Conservation (phyloP, 2,113 vertebrate genomes). For the Ictidomys tridecemlineatus region DNA sequence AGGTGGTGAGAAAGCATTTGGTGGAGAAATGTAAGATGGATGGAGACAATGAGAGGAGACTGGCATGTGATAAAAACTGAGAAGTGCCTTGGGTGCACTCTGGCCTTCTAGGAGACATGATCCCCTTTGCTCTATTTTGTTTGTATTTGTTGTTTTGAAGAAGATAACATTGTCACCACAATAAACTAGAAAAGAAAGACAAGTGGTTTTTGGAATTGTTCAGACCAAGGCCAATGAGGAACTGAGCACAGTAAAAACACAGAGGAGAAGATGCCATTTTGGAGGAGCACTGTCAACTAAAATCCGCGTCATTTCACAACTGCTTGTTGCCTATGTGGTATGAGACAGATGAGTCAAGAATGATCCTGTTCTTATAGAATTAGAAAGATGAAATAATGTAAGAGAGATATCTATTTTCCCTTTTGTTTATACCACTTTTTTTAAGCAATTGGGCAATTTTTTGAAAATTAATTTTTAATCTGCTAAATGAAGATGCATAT, state of each 20-base stretch:
- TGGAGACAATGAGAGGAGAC: background rate
- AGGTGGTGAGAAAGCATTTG: background rate
- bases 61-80: background rate
- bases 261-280: background rate
- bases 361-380: background rate
- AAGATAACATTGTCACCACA: background rate
- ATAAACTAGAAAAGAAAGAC: background rate
- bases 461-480: background rate
- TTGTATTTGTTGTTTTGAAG: background rate
- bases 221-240: background rate
- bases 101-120: background rate
- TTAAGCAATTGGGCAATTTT: background rate
- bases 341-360: background rate
- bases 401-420: background rate
- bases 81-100: background rate
- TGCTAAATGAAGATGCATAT: background rate
- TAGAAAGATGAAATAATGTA: background rate
- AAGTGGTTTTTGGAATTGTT: background rate
- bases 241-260: background rate
- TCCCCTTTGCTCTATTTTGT: background rate
- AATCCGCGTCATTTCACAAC: background rate
- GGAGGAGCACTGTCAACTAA: background rate
- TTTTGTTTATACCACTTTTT: slow-evolving; percentile 2
- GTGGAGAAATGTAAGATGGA: background rate
- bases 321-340: no score